Evolutionary conservation across 2,888 invertebrate genomes (phyloP), one percentile per base, ranked within the genome.

Genomic region (Hypercompe scribonia): DNA sequence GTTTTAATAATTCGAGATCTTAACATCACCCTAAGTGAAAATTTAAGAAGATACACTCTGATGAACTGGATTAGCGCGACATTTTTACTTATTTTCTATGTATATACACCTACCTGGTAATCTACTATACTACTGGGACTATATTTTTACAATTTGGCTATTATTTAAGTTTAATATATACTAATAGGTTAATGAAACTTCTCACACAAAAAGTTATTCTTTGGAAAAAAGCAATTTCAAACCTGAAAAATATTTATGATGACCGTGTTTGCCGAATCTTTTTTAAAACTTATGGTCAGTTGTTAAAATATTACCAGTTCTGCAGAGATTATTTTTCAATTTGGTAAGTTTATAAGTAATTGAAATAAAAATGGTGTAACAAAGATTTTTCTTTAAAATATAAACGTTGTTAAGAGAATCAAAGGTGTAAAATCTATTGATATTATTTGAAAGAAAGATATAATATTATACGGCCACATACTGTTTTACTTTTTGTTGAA

Each of bases 191-290:
- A 4, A 73, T 73, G 15, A 63, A 46, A 0, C 5, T 77, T 15
- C 65, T 80, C 21, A 72, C 66, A 69, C 24, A 72, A 68, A 77
- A 79, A 63, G 31, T 77, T 7, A 24, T 58, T 42, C n/a, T 77
- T n/a, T 73, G 68, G 73, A 68, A 73, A 28, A 46, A 54, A 5
- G 31, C 63, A 58, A 39, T 36, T 15, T 15, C 63, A 4, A 42
- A n/a, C n/a, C n/a, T 31, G 0, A 24, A 65, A 31, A 33, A 4
- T 61, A 11, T 24, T 24, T 0, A 4, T 33, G 31, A 70, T 50
- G 28, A 61, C 3, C 5, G 65, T 13, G 34, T 36, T 15, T 68
- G 36, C 64, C 39, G 13, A 65, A 33, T 31, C 1, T 39, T 72
- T 42, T 65, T 72, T 39, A 7, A 65, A 18, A 21, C n/a, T 28